These are phyloP conservation scores for Parazoanthus atlanticus DNA, from an alignment of 92 coral and sea anemone genomes.

Conservation along the genomic window DNA sequence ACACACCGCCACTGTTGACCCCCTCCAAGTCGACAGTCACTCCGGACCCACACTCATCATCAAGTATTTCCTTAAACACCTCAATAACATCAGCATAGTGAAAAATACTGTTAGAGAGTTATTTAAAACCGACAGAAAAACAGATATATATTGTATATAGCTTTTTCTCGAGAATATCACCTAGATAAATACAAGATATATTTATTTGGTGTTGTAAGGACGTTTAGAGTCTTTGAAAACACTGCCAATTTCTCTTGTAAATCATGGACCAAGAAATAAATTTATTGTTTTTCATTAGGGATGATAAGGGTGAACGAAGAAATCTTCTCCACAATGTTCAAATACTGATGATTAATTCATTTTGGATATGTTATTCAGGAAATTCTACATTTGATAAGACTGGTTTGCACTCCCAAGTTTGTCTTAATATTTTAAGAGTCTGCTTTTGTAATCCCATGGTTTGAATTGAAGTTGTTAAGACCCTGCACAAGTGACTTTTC, in stretches of 20 bases:
- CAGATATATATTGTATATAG: slow-evolving; percentile 45
- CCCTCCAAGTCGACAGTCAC: slow-evolving; percentile 13
- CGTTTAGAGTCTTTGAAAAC: slow-evolving; percentile 15
- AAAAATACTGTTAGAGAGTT: slow-evolving; percentile 31
- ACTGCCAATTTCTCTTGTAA: slow-evolving; percentile 13
- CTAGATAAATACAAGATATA: slow-evolving; percentile 43
- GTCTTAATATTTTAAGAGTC: neutral
- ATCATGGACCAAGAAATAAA: slow-evolving; percentile 8
- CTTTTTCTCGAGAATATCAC: slow-evolving; percentile 36
- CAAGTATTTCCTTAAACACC: slow-evolving; percentile 39
- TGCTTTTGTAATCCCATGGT: neutral
- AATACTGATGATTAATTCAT: neutral
- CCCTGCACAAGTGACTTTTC: neutral
- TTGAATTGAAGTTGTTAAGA: neutral
- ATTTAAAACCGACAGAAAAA: slow-evolving; percentile 28
- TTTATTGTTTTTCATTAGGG: slow-evolving; percentile 30
- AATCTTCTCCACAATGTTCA: neutral
- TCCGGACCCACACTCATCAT: slow-evolving; percentile 27
- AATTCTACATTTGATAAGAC: neutral
- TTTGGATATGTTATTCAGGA: neutral
- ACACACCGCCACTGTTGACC: neutral
- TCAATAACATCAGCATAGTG: slow-evolving; percentile 35
- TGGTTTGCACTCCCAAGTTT: neutral
- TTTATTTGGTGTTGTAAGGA: slow-evolving; percentile 43
- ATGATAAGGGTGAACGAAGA: neutral